Evolutionary conservation across 2,888 invertebrate species (phyloP).

Genomic region (Hyposoter didymator): DNA sequence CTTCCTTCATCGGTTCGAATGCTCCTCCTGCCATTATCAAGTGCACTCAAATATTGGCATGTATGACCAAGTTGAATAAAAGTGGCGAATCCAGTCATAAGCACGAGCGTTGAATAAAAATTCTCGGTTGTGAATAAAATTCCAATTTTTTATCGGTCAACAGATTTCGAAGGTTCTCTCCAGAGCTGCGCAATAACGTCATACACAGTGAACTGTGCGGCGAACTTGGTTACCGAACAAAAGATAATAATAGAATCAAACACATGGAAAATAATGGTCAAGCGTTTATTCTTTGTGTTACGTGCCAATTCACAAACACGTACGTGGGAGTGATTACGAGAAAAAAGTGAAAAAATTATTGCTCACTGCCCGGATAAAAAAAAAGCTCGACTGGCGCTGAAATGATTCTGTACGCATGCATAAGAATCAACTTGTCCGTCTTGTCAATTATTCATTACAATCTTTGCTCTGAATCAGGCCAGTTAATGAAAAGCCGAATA

Average conservation of each 20-base stretch:
- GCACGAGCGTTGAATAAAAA: background rate
- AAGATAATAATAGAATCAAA: slow-evolving; percentile 15
- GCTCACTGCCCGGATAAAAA: slow-evolving; percentile 54
- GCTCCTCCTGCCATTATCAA: slow-evolving; percentile 1
- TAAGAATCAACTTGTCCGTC: slow-evolving; percentile 18
- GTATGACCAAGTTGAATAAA: background rate
- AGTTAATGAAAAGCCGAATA: slow-evolving; percentile 51
- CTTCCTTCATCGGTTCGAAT: background rate
- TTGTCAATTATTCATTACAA: slow-evolving; percentile 37
- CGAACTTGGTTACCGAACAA: slow-evolving; percentile 61
- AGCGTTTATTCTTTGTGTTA: slow-evolving; percentile 75
- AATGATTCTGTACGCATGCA: slow-evolving; percentile 7
- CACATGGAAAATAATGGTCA: slow-evolving; percentile 57
- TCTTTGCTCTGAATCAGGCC: slow-evolving; percentile 60
- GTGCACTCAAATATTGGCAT: background rate
- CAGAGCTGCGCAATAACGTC: slow-evolving; percentile 1
- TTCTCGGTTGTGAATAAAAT: background rate
- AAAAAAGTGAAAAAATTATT: slow-evolving; percentile 31
- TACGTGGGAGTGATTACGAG: background rate
- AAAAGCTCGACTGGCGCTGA: slow-evolving; percentile 19
- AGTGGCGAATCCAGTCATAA: background rate
- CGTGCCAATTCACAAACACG: slow-evolving; percentile 74
- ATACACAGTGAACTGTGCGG: slow-evolving; percentile 59
- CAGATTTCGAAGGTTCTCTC: background rate
- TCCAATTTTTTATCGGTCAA: background rate